Evolutionary conservation across 64 coral and sea anemone genomes (phyloP).

Genomic region (Montipora cactus): DNA sequence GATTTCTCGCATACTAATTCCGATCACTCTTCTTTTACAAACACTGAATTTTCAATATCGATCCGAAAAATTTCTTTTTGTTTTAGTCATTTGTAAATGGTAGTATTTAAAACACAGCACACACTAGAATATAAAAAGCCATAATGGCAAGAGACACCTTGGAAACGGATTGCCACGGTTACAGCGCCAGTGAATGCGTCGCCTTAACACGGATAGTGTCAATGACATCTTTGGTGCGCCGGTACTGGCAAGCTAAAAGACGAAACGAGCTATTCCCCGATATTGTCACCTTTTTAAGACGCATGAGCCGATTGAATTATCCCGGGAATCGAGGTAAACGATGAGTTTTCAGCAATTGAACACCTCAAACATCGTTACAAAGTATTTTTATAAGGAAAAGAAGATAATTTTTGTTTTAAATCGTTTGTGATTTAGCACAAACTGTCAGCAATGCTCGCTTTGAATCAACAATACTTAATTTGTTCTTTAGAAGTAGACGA

Average conservation of each 20-base stretch:
- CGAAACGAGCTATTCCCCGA: not conserved
- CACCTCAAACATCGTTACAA: not conserved
- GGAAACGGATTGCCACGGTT: not conserved
- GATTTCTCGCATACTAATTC: not conserved
- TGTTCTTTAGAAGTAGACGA: not conserved
- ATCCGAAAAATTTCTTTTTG: not conserved
- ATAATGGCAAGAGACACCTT: conserved; percentile 1
- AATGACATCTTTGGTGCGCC: not conserved
- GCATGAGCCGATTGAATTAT: not conserved
- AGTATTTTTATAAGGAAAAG: not conserved
- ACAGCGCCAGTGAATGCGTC: not conserved
- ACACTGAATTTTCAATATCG: not conserved
- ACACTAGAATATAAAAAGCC: not conserved
- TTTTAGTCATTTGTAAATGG: not conserved
- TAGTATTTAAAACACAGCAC: not conserved
- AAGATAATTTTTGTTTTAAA: not conserved
- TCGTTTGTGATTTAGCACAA: not conserved
- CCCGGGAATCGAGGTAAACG: conserved; percentile 3
- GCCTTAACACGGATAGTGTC: not conserved
- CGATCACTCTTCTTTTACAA: not conserved
- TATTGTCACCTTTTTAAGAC: not conserved
- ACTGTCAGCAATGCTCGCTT: not conserved
- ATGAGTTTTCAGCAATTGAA: not conserved
- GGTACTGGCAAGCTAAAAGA: not conserved
- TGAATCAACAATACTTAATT: not conserved